These are phyloP conservation scores for Paragorgia papillata DNA, from an alignment of 92 coral and sea anemone species.

Conservation along the genomic window DNA sequence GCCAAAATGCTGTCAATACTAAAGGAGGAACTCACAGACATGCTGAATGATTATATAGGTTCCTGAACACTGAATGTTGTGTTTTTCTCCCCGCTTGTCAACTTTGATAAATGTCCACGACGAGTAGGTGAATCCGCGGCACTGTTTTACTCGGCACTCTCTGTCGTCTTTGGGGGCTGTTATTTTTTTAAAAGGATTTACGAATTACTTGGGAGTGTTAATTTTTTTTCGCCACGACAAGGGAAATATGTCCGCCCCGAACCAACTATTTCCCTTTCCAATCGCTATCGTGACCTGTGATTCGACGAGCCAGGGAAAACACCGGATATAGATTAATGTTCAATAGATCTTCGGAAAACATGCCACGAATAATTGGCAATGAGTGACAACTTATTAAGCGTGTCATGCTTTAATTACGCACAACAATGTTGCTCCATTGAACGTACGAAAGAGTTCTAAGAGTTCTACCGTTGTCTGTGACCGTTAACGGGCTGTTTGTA, in stretches of 20 bases:
- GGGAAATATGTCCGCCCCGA: constrained; percentile 43
- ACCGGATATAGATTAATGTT: constrained; percentile 32
- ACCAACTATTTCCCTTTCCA: constrained; percentile 20
- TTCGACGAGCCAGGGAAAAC: constrained; percentile 7
- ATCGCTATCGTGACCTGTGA: neutral
- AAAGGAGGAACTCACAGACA: constrained; percentile 90
- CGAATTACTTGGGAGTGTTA: constrained; percentile 98
- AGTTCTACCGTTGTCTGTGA: no score
- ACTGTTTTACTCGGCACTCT: neutral
- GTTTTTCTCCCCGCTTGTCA: constrained; percentile 16
- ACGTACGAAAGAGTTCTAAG: no score
- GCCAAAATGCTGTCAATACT: constrained; percentile 96
- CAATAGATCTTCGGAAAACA: constrained; percentile 22
- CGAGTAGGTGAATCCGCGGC: neutral
- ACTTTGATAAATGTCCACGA: constrained; percentile 16
- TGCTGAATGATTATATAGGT: constrained; percentile 45
- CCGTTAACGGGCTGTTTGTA: no score
- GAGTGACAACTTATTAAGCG: constrained; percentile 18
- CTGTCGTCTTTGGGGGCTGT: constrained; percentile 33
- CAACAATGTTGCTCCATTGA: no score
- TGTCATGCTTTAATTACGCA: neutral
- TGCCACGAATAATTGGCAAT: constrained; percentile 5
- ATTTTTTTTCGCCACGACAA: constrained; percentile 87
- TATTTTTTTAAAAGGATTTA: constrained; percentile 83
- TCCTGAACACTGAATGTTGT: constrained; percentile 28